Conservation (phyloP, 1,140 invertebrate species). For the Acromyrmex echinatior region DNA sequence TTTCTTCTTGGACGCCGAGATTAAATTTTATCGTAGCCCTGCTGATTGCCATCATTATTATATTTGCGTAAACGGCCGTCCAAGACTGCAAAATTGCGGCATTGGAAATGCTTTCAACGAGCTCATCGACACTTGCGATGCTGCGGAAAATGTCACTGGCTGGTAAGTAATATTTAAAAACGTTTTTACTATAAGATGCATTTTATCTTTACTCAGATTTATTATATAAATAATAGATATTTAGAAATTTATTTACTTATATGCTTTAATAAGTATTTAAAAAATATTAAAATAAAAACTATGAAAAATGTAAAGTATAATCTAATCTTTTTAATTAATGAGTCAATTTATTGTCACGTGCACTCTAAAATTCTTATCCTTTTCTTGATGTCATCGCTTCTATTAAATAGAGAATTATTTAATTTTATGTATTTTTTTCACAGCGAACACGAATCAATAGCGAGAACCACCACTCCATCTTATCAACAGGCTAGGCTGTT, state of each 20-base stretch:
- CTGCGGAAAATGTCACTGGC: constrained; percentile 92
- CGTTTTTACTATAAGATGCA: background rate
- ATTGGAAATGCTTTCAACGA: constrained; percentile 94
- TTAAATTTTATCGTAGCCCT: constrained; percentile 88
- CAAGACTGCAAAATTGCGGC: constrained; percentile 91
- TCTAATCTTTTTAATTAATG: background rate
- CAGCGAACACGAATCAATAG: constrained; percentile 51
- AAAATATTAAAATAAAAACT: background rate
- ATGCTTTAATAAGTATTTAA: background rate
- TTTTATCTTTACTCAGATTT: background rate
- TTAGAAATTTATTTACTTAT: too few species aligned
- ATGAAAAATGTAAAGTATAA: background rate
- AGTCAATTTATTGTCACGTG: background rate
- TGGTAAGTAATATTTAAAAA: constrained; percentile 86
- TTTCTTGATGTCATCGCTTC: background rate
- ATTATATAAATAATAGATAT: background rate
- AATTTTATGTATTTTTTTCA: background rate
- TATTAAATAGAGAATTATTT: background rate
- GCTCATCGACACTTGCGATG: constrained; percentile 91
- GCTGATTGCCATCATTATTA: constrained; percentile 93
- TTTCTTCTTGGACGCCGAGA: constrained; percentile 87
- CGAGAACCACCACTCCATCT: constrained; percentile 12
- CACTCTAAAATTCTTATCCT: background rate
- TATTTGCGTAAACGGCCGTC: constrained; percentile 92
- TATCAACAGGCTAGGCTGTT: constrained; percentile 6